These are phyloP conservation scores for Timandra comae DNA, from an alignment of 2,888 invertebrate species.

Conservation along the genomic window DNA sequence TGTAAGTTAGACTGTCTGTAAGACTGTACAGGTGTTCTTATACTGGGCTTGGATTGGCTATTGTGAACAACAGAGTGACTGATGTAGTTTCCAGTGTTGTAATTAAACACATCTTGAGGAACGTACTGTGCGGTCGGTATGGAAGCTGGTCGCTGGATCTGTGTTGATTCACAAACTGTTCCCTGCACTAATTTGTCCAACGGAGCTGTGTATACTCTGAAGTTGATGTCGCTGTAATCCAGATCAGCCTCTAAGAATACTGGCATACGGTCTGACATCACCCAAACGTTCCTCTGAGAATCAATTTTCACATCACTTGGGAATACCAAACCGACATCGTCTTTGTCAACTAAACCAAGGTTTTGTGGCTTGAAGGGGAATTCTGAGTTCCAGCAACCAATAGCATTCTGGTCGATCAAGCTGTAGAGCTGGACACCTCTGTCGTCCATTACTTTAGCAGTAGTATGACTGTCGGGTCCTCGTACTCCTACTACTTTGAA, in stretches of 20 bases:
- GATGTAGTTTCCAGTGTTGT: constrained; percentile 20
- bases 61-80: too few species aligned
- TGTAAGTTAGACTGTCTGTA: constrained; percentile 23
- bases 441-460: constrained; percentile 84
- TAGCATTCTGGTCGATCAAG: constrained; percentile 86
- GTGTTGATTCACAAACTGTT: constrained; percentile 82
- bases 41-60: too few species aligned
- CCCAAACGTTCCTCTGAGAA: constrained; percentile 83
- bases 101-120: constrained; percentile 21
- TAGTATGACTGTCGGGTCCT: constrained; percentile 82
- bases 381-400: constrained; percentile 88
- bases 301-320: constrained; percentile 89
- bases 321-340: constrained; percentile 85
- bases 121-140: constrained; percentile 6
- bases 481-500: constrained; percentile 81
- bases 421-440: constrained; percentile 86
- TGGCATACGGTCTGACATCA: constrained; percentile 89
- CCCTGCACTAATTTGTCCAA: constrained; percentile 80
- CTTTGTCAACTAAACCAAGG: constrained; percentile 83
- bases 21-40: too few species aligned
- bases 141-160: constrained; percentile 13
- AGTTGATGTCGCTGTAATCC: constrained; percentile 86
- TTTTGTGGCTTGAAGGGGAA: constrained; percentile 80
- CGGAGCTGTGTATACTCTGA: constrained; percentile 84
- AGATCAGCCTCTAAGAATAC: constrained; percentile 82